phyloP scores from a whole-genome alignment of 2,113 vertebrate species.

The Euleptes europaea region DNA sequence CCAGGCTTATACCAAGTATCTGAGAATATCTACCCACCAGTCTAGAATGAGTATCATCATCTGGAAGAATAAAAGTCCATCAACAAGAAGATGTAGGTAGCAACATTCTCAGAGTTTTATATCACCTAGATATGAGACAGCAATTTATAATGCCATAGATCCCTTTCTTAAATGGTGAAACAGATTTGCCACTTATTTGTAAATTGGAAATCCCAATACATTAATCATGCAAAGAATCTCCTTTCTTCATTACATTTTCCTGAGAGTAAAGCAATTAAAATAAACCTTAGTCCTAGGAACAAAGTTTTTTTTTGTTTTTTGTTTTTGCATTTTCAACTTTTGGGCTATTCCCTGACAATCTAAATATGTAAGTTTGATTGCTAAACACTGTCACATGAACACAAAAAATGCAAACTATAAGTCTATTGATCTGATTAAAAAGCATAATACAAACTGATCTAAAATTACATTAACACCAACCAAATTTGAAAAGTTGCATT shows the following conservation, averaged over 20 bases:
- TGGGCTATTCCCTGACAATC: constrained; percentile 97
- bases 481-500: constrained; percentile 97
- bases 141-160: constrained; percentile 81
- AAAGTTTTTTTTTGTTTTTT: constrained; percentile 59
- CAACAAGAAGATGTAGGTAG: constrained; percentile 76
- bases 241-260: constrained; percentile 92
- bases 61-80: constrained; percentile 74
- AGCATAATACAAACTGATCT: constrained; percentile 90
- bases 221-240: constrained; percentile 88
- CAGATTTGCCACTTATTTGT: constrained; percentile 79
- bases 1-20: constrained; percentile 77
- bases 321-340: constrained; percentile 93
- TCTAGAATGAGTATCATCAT: constrained; percentile 81
- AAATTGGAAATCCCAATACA: constrained; percentile 88
- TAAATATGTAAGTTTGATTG: constrained; percentile 92
- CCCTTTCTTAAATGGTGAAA: constrained; percentile 84
- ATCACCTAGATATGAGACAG: constrained; percentile 79
- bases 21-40: constrained; percentile 78
- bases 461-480: constrained; percentile 89
- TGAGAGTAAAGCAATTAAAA: constrained; percentile 93
- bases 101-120: constrained; percentile 75
- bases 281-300: constrained; percentile 96
- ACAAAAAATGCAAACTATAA: constrained; percentile 73
- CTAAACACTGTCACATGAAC: constrained; percentile 88
- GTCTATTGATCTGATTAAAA: constrained; percentile 87